phyloP scores from a whole-genome alignment of 1,140 invertebrate genomes.

The Zaprionus nigranus region DNA sequence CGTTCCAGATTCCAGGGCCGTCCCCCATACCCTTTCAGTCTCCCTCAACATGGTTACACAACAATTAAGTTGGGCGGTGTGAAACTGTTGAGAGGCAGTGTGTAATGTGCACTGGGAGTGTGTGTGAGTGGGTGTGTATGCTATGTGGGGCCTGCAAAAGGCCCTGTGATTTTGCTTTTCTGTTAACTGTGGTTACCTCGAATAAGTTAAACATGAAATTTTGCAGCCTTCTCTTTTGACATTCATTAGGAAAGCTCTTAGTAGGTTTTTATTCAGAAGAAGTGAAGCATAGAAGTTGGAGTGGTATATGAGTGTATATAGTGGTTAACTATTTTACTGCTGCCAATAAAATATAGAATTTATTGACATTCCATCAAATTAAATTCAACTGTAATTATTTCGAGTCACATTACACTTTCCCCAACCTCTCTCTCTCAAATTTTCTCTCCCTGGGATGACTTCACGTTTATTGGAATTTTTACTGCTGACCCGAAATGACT shows the following conservation, averaged over 20 bases:
- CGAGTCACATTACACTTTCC: slow-evolving; percentile 5
- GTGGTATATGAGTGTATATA: not conserved
- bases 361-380: slow-evolving; percentile 34
- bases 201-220: slow-evolving; percentile 24
- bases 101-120: not conserved
- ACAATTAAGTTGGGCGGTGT: slow-evolving; percentile 29
- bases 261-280: not conserved
- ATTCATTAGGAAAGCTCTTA: slow-evolving; percentile 14
- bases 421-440: not conserved
- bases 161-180: slow-evolving; percentile 25
- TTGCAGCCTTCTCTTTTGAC: not conserved
- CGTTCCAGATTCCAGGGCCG: not conserved
- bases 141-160: not conserved
- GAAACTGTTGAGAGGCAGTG: slow-evolving; percentile 6
- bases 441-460: not conserved
- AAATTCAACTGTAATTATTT: slow-evolving; percentile 59
- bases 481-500: slow-evolving; percentile 51
- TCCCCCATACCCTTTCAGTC: not conserved
- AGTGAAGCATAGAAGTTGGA: not conserved
- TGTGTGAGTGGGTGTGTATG: not conserved
- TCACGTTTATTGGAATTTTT: slow-evolving; percentile 47
- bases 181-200: slow-evolving; percentile 20
- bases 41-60: slow-evolving; percentile 32
- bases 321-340: not conserved
- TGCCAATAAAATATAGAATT: not conserved